Percentiles rank a stretch among this genome's conserved stretches.
Evolutionary conservation across 2,797 vertebrate species (phyloP).

Genomic region (Cynopterus sphinx): DNA sequence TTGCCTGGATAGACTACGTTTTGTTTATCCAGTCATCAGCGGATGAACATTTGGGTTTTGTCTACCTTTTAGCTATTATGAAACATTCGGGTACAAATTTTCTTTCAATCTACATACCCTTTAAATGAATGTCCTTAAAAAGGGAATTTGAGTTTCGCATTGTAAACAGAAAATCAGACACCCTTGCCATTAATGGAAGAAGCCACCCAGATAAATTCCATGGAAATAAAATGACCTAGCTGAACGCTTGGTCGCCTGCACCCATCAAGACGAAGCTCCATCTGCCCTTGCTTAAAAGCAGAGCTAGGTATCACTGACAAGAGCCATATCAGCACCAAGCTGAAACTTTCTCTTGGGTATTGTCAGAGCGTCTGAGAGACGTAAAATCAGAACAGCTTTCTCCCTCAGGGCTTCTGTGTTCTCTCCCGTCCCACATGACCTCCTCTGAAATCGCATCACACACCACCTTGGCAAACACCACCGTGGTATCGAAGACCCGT

Average conservation of each 20-base stretch:
- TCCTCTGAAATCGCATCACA: no score
- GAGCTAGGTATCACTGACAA: not conserved
- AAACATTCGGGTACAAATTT: not conserved
- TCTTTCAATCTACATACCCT: not conserved
- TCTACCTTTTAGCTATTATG: not conserved
- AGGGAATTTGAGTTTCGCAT: not conserved
- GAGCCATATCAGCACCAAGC: not conserved
- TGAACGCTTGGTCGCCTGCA: not conserved
- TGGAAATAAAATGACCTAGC: not conserved
- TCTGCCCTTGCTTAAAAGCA: not conserved
- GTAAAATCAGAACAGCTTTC: not conserved
- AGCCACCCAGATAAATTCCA: not conserved
- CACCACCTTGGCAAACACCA: not conserved
- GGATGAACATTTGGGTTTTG: not conserved
- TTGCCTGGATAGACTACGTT: fast-evolving
- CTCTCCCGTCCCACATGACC: not conserved
- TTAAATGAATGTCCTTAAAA: not conserved
- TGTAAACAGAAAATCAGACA: not conserved
- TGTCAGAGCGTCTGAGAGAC: not conserved
- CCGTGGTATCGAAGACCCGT: not conserved
- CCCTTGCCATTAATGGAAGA: not conserved
- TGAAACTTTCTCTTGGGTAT: not conserved
- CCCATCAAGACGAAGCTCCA: not conserved
- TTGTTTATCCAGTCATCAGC: no score
- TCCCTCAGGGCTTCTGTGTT: fast-evolving